Percentiles rank a stretch among this genome's conserved stretches.
Conservation (phyloP, 2,888 invertebrate species). For the Oxystoma pomonae region DNA sequence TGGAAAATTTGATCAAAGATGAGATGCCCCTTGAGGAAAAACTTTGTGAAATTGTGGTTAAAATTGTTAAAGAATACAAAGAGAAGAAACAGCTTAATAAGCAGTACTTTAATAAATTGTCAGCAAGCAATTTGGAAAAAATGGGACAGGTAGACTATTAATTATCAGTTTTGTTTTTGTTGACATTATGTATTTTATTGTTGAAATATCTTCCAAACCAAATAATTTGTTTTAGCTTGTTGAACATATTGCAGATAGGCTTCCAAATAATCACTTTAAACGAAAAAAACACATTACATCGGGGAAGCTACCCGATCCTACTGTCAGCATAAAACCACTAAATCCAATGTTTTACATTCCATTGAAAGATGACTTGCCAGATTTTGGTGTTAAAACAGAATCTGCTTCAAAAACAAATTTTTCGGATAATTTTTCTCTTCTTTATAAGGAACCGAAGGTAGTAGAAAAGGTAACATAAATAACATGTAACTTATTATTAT, state of each 20-base stretch:
- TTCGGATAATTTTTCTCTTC: conserved; percentile 25
- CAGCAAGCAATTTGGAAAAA: conserved; percentile 26
- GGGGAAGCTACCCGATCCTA: conserved; percentile 12
- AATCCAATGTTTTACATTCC: conserved; percentile 35
- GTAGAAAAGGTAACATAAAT: not conserved
- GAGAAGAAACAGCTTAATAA: conserved; percentile 24
- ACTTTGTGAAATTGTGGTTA: conserved; percentile 24
- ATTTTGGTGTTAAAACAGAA: conserved; percentile 22
- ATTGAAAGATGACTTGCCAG: conserved; percentile 32
- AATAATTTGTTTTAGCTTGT: conserved; percentile 27
- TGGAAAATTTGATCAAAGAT: conserved; percentile 25
- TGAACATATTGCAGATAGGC: conserved; percentile 30
- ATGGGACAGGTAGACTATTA: conserved; percentile 24
- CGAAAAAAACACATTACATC: conserved; percentile 1
- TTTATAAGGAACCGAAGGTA: conserved; percentile 23
- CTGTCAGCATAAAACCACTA: conserved; percentile 15
- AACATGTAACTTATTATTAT: too few relatives aligned
- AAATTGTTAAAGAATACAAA: conserved; percentile 27
- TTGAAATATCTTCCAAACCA: too few relatives aligned
- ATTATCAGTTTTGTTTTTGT: not conserved
- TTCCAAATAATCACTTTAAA: conserved; percentile 30
- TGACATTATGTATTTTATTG: not conserved
- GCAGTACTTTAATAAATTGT: conserved; percentile 26
- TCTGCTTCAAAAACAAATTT: conserved; percentile 17
- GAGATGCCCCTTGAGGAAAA: conserved; percentile 28